Percentiles rank a stretch among this genome's conserved stretches.
Evolutionary conservation across 2,888 invertebrate genomes (phyloP).

Genomic region (Eledone cirrhosa): DNA sequence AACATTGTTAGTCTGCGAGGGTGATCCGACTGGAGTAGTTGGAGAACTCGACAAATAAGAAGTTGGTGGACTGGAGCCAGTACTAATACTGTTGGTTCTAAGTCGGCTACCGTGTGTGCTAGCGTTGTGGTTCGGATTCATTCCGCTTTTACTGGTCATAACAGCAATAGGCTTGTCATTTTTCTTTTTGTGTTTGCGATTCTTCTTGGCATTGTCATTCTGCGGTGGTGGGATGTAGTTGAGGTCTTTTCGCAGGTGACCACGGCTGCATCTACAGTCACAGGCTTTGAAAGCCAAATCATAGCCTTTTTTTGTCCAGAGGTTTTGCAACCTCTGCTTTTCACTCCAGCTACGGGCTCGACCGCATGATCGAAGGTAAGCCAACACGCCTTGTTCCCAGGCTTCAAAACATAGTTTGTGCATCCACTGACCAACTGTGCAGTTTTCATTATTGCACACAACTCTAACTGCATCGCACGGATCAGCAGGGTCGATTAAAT

Average conservation of each 20-base stretch:
- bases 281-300: slow-evolving; percentile 95
- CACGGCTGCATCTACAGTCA: slow-evolving; percentile 90
- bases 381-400: slow-evolving; percentile 90
- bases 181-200: slow-evolving; percentile 72
- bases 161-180: slow-evolving; percentile 74
- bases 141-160: slow-evolving; percentile 64
- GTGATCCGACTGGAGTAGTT: slow-evolving; percentile 46
- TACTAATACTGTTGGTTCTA: slow-evolving; percentile 66
- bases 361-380: slow-evolving; percentile 88
- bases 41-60: slow-evolving; percentile 42
- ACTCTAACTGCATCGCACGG: slow-evolving; percentile 78
- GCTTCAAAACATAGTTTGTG: slow-evolving; percentile 94
- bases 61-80: slow-evolving; percentile 65
- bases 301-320: slow-evolving; percentile 98
- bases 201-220: slow-evolving; percentile 70
- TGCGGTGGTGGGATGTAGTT: slow-evolving; percentile 83
- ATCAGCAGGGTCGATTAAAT: slow-evolving; percentile 52
- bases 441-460: slow-evolving; percentile 93
- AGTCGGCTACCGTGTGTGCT: slow-evolving; percentile 36
- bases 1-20: slow-evolving; percentile 42
- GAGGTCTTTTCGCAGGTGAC: slow-evolving; percentile 92
- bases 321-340: slow-evolving; percentile 89
- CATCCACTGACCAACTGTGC: slow-evolving; percentile 89
- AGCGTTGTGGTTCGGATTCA: slow-evolving; percentile 15
- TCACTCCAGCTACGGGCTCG: slow-evolving; percentile 94